Conservation (phyloP, 2,797 vertebrate genomes). For the Jordanella pulchra region DNA sequence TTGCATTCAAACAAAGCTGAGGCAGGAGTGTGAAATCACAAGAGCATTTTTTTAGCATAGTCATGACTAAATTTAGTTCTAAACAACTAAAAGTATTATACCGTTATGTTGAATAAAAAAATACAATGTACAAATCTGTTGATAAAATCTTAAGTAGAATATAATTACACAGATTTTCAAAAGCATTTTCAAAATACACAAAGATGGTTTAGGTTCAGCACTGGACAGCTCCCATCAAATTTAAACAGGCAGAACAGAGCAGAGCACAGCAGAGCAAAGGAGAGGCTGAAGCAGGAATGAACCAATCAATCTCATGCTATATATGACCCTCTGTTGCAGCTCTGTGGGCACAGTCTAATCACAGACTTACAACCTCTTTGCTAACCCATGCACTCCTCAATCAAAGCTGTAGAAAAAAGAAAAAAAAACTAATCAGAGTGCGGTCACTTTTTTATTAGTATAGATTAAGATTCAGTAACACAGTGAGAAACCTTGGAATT, state of each 20-base stretch:
- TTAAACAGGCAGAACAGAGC: constrained; percentile 22
- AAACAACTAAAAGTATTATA: no score
- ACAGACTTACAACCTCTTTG: constrained; percentile 35
- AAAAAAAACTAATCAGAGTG: not conserved
- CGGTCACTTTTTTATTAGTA: not conserved
- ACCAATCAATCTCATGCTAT: constrained; percentile 55
- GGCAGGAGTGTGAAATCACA: not conserved
- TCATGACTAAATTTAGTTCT: not conserved
- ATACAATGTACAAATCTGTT: not conserved
- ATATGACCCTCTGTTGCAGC: constrained; percentile 51
- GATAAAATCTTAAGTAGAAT: not conserved
- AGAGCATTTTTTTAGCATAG: not conserved
- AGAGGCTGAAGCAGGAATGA: constrained; percentile 29
- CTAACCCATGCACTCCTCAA: constrained; percentile 37
- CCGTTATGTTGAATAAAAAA: not conserved
- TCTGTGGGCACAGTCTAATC: constrained; percentile 56
- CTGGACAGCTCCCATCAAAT: constrained; percentile 58
- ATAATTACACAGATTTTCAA: not conserved
- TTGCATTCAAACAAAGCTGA: not conserved
- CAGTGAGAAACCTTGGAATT: not conserved
- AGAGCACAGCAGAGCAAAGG: constrained; percentile 12
- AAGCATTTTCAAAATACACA: not conserved
- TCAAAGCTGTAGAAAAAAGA: constrained; percentile 11
- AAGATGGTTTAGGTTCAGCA: constrained; percentile 47
- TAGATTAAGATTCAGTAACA: not conserved